Base-by-base conservation (phyloP, 2,888 invertebrate genomes). In the Sinohyriopsis cumingii region DNA sequence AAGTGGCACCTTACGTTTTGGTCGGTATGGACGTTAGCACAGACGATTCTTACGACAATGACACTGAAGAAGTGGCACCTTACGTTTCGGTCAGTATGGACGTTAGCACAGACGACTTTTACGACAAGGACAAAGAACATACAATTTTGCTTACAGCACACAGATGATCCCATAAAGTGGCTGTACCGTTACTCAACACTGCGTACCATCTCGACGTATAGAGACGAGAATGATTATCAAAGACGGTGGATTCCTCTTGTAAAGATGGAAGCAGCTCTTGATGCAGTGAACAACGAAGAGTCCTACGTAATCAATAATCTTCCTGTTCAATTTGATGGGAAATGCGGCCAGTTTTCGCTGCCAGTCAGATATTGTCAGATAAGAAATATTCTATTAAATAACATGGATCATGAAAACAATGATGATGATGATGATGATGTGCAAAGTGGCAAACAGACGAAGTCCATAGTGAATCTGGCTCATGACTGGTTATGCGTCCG, bases 211-310 rank as follows among this genome's bases (percentile, higher is more conserved):
- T 54, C 72, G 59, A 19, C 33, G 18, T 75, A 73, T 53, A 20
- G 59, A n/a, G 71, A 28, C 6, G 56, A 72, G 12, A 54, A 61
- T 4, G 69, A 71, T 15, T 79, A 79, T 55, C 57, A 68, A 6
- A 25, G 65, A 25, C 69, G 60, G 64, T 79, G 76, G 78, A 45
- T 70, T n/a, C 76, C 73, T n/a, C 53, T 79, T 7, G 54, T 79
- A 15, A 20, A 59, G 18, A 79, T 79, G 78, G 76, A 79, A 45
- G 71, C 76, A 53, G 76, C 76, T 3, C 64, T 65, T 18, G 65
- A 60, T 19, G 73, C 76, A 45, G 69, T 65, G 12, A 65, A 45
- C 1, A 69, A 60, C 22, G 66, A 65, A 24, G 65, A 73, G n/a
- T 65, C 70, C 18, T 68, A 62, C 54, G 59, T 64, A 12, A 73